Base-by-base conservation (phyloP, 2,888 invertebrate genomes). In the Scaptomyza cyrtandrae region DNA sequence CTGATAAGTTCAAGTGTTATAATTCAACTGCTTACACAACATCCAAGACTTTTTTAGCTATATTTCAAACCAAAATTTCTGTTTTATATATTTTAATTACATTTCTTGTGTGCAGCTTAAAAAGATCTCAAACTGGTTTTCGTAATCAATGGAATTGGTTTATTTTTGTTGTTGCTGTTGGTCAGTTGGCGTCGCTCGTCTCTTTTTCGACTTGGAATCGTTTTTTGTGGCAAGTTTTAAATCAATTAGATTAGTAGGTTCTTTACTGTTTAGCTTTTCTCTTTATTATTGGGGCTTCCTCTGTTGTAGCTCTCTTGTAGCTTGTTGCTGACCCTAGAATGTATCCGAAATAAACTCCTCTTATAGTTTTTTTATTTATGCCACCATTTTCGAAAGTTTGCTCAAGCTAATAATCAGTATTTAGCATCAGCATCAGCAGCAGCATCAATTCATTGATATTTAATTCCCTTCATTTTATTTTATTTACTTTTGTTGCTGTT, bases 91-190 rank as follows among this genome's bases (percentile, higher is more conserved):
- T 62, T 67, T 62, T 71, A 79, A 62, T 86, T 71, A 78, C 65
- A 67, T 82, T 71, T 79, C 65, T 79, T 53, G 83, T 71, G 64
- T 86, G 71, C 68, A 78, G 71, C 78, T 67, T 82, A 70, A 72
- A 81, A 67, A 55, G n/a, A 14, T 37, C 41, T 49, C 49, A 80
- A 80, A 80, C 80, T 83, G 80, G 80, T 80, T 80, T 80, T 60
- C 62, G 74, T 65, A 80, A 86, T 83, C 80, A 83, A 80, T 80
- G 77, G 72, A 80, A 70, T 73, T 61, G 61, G 56, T 48, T 60
- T 58, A 19, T 54, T 59, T 53, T 59, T 50, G 46, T 61, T 44
- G 16, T 35, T 58, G 58, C n/a, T 37, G n/a, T 16, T 45, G 13
- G 63, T 59, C 69, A 48, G 57, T 58, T 61, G 49, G 63, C 58